Base-by-base conservation (phyloP, 2,888 invertebrate species). In the Melolontha melolontha region DNA sequence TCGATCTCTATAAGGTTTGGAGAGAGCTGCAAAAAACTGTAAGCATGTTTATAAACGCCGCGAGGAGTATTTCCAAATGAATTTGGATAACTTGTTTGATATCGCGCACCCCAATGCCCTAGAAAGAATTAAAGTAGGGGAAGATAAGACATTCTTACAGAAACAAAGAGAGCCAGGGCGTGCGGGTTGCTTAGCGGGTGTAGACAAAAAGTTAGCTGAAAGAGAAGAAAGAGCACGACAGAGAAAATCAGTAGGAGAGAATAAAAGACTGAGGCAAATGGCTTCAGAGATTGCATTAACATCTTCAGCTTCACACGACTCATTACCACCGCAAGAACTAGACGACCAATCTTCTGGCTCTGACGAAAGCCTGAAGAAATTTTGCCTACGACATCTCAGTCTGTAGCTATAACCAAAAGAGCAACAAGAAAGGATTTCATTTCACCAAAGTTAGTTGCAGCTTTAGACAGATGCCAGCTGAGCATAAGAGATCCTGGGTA, bases 1-100 rank as follows among this genome's bases (percentile, higher is more conserved):
- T 71, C 55, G 70, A 66, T 57, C 70, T 79, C 63, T 74, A 78
- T 71, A 72, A 78, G 67, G 72, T 74, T 76, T 79, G 78, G 80
- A 72, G 77, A 59, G 75, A 75, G 79, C 73, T 77, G 75, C 75
- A 72, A 71, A 54, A 54, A 11, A 39, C 16, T n/a, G 54, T 12
- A 39, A 39, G 54, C 34, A 54, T 12, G 16, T n/a, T 39, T 52
- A n/a, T n/a, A n/a, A n/a, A n/a, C n/a, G n/a, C n/a, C n/a, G n/a
- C n/a, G n/a, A n/a, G n/a, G n/a, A n/a, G n/a, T n/a, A n/a, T n/a
- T n/a, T 34, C 54, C 54, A 54, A 54, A 54, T 54, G 29, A 75
- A 66, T 74, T 76, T 70, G 71, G 67, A 70, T 50, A 67, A 70
- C 40, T 66, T 73, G 17, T 72, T 71, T 54, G 71, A 73, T 62